Percentiles rank a stretch among this genome's conserved stretches.
Evolutionary conservation across 2,113 vertebrate genomes (phyloP).

Genomic region (Ahaetulla prasina): DNA sequence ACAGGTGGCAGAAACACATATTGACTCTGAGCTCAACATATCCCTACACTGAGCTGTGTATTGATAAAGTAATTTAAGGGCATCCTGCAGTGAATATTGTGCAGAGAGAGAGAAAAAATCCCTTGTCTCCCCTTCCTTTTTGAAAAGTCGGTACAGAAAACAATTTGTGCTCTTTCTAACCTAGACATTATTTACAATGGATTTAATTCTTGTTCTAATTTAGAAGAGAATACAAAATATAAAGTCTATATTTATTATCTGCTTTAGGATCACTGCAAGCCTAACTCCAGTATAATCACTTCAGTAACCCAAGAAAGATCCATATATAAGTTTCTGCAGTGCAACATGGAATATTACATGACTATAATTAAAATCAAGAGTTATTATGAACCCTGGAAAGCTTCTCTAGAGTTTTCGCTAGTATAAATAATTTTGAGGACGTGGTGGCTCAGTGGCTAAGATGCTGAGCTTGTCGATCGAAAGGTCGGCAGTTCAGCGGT

Average conservation of each 20-base stretch:
- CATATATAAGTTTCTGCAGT: neutral
- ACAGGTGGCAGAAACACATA: conserved; percentile 3
- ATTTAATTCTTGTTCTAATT: neutral
- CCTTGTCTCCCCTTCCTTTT: neutral
- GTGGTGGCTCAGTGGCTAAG: too few relatives aligned
- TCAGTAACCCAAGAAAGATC: neutral
- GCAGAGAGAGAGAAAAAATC: neutral
- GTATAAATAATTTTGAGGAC: neutral
- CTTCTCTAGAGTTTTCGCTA: neutral
- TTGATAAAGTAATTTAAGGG: neutral
- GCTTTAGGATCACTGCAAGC: neutral
- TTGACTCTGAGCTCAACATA: neutral
- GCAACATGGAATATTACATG: neutral
- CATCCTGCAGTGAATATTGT: conserved; percentile 3
- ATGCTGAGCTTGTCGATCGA: too few relatives aligned
- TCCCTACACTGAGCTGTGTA: neutral
- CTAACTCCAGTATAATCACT: neutral
- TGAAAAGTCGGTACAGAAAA: neutral
- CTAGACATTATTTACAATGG: neutral
- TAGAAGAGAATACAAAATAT: neutral
- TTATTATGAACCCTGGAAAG: neutral
- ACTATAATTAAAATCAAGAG: neutral
- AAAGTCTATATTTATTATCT: neutral
- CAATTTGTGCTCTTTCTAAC: neutral
- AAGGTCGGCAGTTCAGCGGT: too few relatives aligned